Evolutionary conservation across 2,113 vertebrate species (phyloP).

Genomic region (Pseudorectes ferrugineus): DNA sequence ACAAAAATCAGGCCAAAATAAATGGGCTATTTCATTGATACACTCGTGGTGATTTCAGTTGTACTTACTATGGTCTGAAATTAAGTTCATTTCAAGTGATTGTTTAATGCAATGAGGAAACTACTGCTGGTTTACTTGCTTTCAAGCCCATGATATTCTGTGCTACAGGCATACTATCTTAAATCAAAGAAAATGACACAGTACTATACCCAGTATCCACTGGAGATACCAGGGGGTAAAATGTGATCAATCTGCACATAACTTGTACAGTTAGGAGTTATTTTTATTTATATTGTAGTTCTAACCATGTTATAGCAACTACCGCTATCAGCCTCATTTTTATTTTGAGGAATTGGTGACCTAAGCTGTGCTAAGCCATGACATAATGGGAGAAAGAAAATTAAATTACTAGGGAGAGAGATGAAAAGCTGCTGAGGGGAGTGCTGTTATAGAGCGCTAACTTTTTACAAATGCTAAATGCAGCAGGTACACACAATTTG

Average conservation of each 20-base stretch:
- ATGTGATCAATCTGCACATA: neutral
- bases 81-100: neutral
- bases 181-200: neutral
- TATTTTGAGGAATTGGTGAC: neutral
- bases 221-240: neutral
- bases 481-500: neutral
- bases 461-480: neutral
- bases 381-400: neutral
- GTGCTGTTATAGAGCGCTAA: fast-evolving
- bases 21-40: neutral
- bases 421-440: neutral
- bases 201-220: neutral
- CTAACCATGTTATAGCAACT: neutral
- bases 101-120: neutral
- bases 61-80: neutral
- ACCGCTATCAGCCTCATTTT: neutral
- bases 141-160: neutral
- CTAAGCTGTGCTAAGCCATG: neutral
- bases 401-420: neutral
- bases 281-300: neutral
- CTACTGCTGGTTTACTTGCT: neutral
- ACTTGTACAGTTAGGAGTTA: neutral
- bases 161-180: neutral
- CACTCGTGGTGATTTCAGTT: neutral
- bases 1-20: neutral